Base-by-base conservation (phyloP, 2,113 vertebrate species). In the Pangasianodon gigas region DNA sequence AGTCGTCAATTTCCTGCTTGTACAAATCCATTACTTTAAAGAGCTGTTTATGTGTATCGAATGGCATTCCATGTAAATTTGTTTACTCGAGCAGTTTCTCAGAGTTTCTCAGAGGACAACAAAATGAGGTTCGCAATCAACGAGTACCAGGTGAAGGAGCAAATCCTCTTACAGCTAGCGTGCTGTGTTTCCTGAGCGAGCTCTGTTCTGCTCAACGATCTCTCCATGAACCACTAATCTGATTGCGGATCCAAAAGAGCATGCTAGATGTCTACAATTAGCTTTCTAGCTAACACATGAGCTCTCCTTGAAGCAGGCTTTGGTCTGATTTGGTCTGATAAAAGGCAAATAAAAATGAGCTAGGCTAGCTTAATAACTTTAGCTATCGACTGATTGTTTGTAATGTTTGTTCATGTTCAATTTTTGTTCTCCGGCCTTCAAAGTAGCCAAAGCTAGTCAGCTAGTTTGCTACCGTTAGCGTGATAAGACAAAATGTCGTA, bases 1-100 rank as follows among this genome's bases (percentile, higher is more conserved):
- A 51, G 41, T 54, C 44, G 18, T 86, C 52, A 83, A 89, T 88
- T 86, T 51, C 71, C 52, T 75, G 84, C 54, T 54, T 75, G 54
- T 46, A 58, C 54, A 71, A 81, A 89, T 86, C 41, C 65, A 84
- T 88, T 75, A 90, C 41, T 85, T 21, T 29, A n/a, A 84, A 90
- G 29, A 62, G n/a, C 7, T 54, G 80, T 60, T 52, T 48, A 37
- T 32, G 21, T 41, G 80, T 44, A 80, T 26, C 41, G 24, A 81
- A 62, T 32, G 14, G 85, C 21, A 54, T 54, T 24, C 10, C 13
- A 16, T 2, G 51, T 74, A 60, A 8, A 90, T 24, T 19, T 37
- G 54, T 19, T 89, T 32, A 4, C 65, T 69, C 9, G 26, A 65
- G 62, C 8, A 32, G 65, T 14, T 32, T 69, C 29, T n/a, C 3